These are phyloP conservation scores for Mystacides longicornis DNA, from an alignment of 2,888 invertebrate species.

Conservation along the genomic window DNA sequence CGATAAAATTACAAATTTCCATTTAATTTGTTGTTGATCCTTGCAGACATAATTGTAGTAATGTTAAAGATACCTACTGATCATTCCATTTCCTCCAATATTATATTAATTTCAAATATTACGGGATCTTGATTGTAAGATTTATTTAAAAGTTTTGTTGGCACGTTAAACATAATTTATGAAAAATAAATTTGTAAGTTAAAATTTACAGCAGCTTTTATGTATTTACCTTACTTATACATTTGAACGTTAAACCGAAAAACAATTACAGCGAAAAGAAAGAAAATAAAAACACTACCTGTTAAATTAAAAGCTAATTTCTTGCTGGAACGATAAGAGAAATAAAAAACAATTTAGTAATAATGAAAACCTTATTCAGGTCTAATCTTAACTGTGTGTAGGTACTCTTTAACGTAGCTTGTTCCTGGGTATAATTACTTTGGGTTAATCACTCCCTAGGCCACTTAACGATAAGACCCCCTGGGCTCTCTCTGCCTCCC, in stretches of 20 bases:
- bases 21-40: too few relatives aligned
- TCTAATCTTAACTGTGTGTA: background rate
- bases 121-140: too few relatives aligned
- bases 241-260: background rate
- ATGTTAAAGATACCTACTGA: too few relatives aligned
- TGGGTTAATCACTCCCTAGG: slow-evolving; percentile 15
- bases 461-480: slow-evolving; percentile 3
- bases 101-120: too few relatives aligned
- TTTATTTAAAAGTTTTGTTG: too few relatives aligned
- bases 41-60: too few relatives aligned
- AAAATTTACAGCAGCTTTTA: too few relatives aligned
- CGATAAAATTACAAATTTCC: too few relatives aligned
- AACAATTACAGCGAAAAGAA: background rate
- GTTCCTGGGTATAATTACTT: slow-evolving; percentile 16
- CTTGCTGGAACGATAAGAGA: background rate
- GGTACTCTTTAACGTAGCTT: slow-evolving; percentile 1
- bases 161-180: too few relatives aligned
- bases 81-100: too few relatives aligned
- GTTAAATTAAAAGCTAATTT: too few relatives aligned
- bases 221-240: background rate
- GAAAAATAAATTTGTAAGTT: too few relatives aligned
- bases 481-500: background rate
- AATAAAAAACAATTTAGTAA: background rate
- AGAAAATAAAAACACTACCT: background rate
- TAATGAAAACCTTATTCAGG: slow-evolving; percentile 2